phyloP scores from a whole-genome alignment of 1,140 invertebrate species.

The Dendrolimus kikuchii region DNA sequence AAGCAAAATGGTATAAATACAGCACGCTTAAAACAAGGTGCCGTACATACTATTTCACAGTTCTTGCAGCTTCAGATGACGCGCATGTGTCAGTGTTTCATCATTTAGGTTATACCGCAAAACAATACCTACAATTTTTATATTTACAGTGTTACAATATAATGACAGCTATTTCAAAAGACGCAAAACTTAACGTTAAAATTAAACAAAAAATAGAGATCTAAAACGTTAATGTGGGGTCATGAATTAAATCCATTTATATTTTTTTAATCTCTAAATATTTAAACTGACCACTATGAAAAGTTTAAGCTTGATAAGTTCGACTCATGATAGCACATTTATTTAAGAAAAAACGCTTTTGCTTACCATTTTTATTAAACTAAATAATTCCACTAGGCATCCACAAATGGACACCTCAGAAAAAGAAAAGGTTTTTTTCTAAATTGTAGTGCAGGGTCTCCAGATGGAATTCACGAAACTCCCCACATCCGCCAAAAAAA shows the following conservation, averaged over 20 bases:
- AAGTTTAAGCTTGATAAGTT: not conserved
- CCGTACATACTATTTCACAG: constrained; percentile 27
- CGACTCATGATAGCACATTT: not conserved
- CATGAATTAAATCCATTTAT: no score
- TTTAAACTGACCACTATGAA: not conserved
- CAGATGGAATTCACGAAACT: not conserved
- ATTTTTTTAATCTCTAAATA: no score
- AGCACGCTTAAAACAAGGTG: constrained; percentile 62
- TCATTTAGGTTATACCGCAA: constrained; percentile 47
- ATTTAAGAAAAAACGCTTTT: not conserved
- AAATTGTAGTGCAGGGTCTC: not conserved
- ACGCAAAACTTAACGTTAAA: not conserved
- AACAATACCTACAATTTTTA: constrained; percentile 1
- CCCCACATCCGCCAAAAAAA: not conserved
- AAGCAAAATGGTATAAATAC: constrained; percentile 28
- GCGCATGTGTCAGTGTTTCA: constrained; percentile 77
- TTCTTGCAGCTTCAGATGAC: constrained; percentile 73
- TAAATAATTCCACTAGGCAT: not conserved
- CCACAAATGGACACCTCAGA: constrained; percentile 5
- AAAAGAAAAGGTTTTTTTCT: constrained; percentile 6
- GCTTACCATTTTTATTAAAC: constrained; percentile 7
- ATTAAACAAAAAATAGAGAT: no score
- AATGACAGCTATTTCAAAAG: constrained; percentile 4
- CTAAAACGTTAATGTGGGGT: no score
- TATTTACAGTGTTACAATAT: not conserved